Evolutionary conservation across 2,888 invertebrate genomes (phyloP), one percentile per base, ranked within the genome.

Genomic region (Drosophila mettleri): DNA sequence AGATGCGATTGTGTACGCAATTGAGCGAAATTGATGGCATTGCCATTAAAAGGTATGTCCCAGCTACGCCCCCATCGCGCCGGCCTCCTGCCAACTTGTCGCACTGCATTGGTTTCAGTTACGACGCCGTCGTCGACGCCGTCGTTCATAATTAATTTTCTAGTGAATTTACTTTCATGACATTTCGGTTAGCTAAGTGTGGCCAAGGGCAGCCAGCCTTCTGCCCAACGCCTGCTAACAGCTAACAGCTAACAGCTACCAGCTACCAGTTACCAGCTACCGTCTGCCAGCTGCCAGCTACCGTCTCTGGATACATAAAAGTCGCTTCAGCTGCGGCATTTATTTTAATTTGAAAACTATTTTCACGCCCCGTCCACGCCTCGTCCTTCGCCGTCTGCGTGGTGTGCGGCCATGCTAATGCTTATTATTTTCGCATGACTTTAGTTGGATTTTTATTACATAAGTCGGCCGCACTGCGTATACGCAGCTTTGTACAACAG

Each of bases 311-410:
- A 69, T 80, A 75, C 77, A 87, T 79, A 77, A 79, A 84, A 87
- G 86, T 85, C 82, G 63, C 76, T 80, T 78, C 77, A 84, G 83
- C 87, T 74, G 80, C 70, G 77, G 84, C 88, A 78, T 85, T 85
- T 85, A 88, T 88, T 85, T 85, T 85, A 85, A 85, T 85, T 88
- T 85, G 88, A 88, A 88, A 85, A 85, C 86, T 85, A 88, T 85
- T 88, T 88, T 80, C 77, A 77, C 66, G 63, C 63, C 80, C 63
- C 33, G 52, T 31, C 34, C 5, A 31, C 34, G 38, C 58, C 62
- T 18, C 24, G 18, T 1, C 27, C 38, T 18, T 22, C 36, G 8
- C 29, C 55, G 45, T 48, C 59, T 31, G 0, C 38, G 34, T 55
- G 53, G 46, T 49, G 43, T 63, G 39, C 48, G 70, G 43, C 43